Evolutionary conservation across 2,797 vertebrate species (phyloP), one percentile per base, ranked within the genome.

Genomic region (Rhincodon typus): DNA sequence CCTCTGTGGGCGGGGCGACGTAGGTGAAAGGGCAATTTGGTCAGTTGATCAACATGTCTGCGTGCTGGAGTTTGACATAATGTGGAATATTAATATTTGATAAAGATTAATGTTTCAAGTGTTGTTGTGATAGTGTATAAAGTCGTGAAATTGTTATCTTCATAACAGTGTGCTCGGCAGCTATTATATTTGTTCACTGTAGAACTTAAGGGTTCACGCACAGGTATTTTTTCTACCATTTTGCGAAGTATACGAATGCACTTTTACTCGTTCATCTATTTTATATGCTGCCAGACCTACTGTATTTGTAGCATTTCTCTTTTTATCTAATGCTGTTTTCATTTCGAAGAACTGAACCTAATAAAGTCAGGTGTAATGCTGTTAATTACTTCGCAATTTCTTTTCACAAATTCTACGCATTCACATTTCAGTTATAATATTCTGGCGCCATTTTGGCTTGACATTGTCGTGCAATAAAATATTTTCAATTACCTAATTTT

Each of bases 41-140:
- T 95, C 94, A 95, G 42, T 8, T 95, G 94, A 72, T 72, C 46
- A 95, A 95, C 4, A 95, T 95, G 94, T 74, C 94, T 95, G 70
- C 94, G 70, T 13, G 46, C 27, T 8, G 15, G 46, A 1, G 3
- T 6, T 8, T 53, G 27, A 34, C 46, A 27, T 57, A 8, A 57
- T 50, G 4, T 50, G 7, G 1, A 1, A 25, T 15, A 5, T 2
- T 30, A 53, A 42, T 0, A 42, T 66, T 90, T n/a, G 17, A 66
- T 2, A 21, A 10, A 0, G 19, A 21, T 1, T 1, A 25, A 7
- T 67, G 2, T 10, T 19, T 67, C 10, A 69, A n/a, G 15, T 57
- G 57, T 57, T 57, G 13, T 57, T 34, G 30, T 57, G 5, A 27
- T 90, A 30, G 57, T 25, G 30, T 38, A 10, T 34, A 91, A 66